These are phyloP conservation scores for Dryobotodes eremita DNA, from an alignment of 2,888 invertebrate genomes.

Conservation along the genomic window DNA sequence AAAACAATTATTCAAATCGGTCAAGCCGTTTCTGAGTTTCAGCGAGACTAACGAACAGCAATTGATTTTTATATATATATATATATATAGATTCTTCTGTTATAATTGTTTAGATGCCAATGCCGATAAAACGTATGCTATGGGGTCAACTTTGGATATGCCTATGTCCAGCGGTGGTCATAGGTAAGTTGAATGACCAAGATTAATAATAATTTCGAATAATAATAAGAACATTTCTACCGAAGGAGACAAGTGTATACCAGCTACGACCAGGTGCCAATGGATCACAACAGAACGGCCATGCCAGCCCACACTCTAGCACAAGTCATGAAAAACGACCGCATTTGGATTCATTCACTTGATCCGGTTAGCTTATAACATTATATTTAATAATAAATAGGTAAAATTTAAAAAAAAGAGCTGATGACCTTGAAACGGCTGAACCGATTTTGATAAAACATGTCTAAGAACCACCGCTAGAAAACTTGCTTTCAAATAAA, in stretches of 20 bases:
- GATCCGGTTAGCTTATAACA: conserved; percentile 76
- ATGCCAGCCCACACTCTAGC: conserved; percentile 76
- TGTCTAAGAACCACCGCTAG: too few relatives aligned
- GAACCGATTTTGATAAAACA: too few relatives aligned
- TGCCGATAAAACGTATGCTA: not conserved
- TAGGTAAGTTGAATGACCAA: not conserved
- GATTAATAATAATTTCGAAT: not conserved
- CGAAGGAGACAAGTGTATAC: conserved; percentile 75
- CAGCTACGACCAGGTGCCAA: conserved; percentile 82
- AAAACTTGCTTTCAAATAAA: too few relatives aligned
- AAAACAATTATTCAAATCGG: too few relatives aligned
- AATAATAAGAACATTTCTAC: not conserved
- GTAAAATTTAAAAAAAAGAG: too few relatives aligned
- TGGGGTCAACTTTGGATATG: not conserved
- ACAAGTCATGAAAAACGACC: conserved; percentile 82
- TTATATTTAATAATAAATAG: not conserved
- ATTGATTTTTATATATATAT: too few relatives aligned
- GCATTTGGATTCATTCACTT: conserved; percentile 83
- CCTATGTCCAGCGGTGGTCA: not conserved
- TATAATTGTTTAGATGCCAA: not conserved
- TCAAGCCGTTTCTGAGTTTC: too few relatives aligned
- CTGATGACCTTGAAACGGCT: too few relatives aligned
- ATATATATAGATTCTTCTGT: too few relatives aligned
- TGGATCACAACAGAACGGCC: conserved; percentile 86
- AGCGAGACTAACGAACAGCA: too few relatives aligned